A percentile compares a stretch with the other conserved stretches of the same genome.
Conservation (phyloP, 1,140 invertebrate species). For the Dreissena polymorpha region DNA sequence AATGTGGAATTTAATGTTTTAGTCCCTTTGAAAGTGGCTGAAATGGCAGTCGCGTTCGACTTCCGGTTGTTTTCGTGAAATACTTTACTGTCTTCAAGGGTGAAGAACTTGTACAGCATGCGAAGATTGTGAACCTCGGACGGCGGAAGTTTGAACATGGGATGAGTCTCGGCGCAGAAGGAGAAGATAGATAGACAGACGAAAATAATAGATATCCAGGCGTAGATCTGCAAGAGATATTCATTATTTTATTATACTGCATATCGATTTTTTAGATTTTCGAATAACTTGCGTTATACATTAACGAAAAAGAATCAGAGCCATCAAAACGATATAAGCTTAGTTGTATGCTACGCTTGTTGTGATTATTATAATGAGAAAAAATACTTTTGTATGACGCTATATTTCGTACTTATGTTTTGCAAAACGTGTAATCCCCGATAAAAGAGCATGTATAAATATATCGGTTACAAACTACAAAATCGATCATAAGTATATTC, state of each 20-base stretch:
- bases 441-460: no score
- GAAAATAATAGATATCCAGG: slow-evolving; percentile 75
- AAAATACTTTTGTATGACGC: no score
- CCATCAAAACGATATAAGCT: no score
- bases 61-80: slow-evolving; percentile 3
- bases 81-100: slow-evolving; percentile 56
- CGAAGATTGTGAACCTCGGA: slow-evolving; percentile 58
- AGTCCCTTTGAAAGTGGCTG: background rate
- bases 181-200: slow-evolving; percentile 76
- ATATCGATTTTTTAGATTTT: no score
- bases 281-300: no score
- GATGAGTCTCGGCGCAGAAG: slow-evolving; percentile 75
- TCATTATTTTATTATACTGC: background rate
- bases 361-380: no score
- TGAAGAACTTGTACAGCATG: slow-evolving; percentile 68
- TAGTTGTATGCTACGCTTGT: no score
- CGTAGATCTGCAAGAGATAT: slow-evolving; percentile 71
- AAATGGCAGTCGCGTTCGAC: background rate
- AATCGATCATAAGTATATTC: no score
- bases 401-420: no score
- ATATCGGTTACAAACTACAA: no score
- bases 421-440: no score
- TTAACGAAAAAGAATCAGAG: no score
- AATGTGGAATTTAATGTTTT: slow-evolving; percentile 5
- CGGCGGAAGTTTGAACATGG: slow-evolving; percentile 66